phyloP scores from a whole-genome alignment of 2,797 vertebrate species.

The Dipus sagitta region DNA sequence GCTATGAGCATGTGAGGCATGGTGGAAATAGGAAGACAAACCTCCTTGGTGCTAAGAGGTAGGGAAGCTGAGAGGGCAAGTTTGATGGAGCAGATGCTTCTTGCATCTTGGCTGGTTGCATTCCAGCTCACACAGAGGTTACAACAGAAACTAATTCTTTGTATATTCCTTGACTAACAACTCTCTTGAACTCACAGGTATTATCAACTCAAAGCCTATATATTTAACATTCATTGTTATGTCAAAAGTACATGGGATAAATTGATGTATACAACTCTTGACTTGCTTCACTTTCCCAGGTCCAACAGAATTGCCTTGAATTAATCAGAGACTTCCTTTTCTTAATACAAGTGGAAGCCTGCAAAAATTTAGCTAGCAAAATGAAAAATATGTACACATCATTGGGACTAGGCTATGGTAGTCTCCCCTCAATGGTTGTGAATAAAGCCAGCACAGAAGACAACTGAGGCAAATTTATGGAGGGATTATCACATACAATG shows the following conservation, averaged over 20 bases:
- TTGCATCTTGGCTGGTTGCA: not conserved
- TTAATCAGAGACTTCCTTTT: slow-evolving; percentile 42
- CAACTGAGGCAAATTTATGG: slow-evolving; percentile 17
- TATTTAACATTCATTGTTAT: not conserved
- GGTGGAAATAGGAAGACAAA: slow-evolving; percentile 4
- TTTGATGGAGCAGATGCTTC: not conserved
- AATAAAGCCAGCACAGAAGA: slow-evolving; percentile 46
- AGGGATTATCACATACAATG: not conserved
- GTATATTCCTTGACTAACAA: not conserved
- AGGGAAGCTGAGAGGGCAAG: not conserved
- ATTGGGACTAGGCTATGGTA: not conserved
- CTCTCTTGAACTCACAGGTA: not conserved
- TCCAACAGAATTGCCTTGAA: not conserved
- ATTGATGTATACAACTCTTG: not conserved
- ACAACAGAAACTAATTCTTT: not conserved
- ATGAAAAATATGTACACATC: not conserved
- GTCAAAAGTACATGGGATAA: not conserved
- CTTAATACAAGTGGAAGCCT: not conserved
- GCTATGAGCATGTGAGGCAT: not conserved
- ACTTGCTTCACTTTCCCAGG: not conserved
- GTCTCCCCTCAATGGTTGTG: not conserved
- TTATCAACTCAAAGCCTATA: not conserved
- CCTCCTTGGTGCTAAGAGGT: not conserved
- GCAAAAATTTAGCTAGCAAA: not conserved
- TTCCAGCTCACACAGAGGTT: not conserved